Evolutionary conservation across 2,113 vertebrate species (phyloP).

Genomic region (Xenopus borealis): DNA sequence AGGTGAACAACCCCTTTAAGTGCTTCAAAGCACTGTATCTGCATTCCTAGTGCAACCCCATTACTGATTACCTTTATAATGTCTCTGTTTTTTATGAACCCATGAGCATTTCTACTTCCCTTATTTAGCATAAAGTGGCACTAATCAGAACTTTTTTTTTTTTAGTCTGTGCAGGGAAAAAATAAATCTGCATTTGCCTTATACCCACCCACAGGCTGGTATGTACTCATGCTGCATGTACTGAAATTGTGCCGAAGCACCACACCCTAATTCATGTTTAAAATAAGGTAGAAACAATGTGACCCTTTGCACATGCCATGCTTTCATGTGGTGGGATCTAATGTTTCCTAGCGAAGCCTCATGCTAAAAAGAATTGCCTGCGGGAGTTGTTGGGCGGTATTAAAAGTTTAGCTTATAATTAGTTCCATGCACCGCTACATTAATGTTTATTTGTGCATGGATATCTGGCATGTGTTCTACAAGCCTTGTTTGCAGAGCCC

Average conservation of each 20-base stretch:
- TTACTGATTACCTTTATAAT: no score
- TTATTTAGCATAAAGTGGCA: no score
- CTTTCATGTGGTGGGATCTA: slow-evolving; percentile 20
- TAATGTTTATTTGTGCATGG: slow-evolving; percentile 19
- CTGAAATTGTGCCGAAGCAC: slow-evolving; percentile 8
- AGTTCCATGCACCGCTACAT: slow-evolving; percentile 26
- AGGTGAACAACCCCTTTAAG: no score
- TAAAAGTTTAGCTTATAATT: slow-evolving; percentile 37
- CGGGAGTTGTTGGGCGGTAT: slow-evolving; percentile 21
- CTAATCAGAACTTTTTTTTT: slow-evolving; percentile 1
- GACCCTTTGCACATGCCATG: slow-evolving; percentile 20
- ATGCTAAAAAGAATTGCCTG: slow-evolving; percentile 34
- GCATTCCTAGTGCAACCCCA: no score
- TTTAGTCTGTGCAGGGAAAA: background rate
- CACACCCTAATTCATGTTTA: slow-evolving; percentile 29
- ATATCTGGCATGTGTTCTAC: slow-evolving; percentile 21
- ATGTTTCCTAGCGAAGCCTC: background rate
- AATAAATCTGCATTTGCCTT: slow-evolving; percentile 12
- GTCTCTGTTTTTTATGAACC: no score
- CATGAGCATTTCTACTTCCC: no score
- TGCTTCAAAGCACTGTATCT: no score
- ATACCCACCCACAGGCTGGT: slow-evolving; percentile 26
- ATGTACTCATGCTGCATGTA: slow-evolving; percentile 6
- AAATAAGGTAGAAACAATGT: slow-evolving; percentile 40
- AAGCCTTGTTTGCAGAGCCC: slow-evolving; percentile 11